Percentiles rank a stretch among this genome's conserved stretches.
Evolutionary conservation across 2,888 invertebrate species (phyloP).

Genomic region (Mesopsocus fuscifrons): DNA sequence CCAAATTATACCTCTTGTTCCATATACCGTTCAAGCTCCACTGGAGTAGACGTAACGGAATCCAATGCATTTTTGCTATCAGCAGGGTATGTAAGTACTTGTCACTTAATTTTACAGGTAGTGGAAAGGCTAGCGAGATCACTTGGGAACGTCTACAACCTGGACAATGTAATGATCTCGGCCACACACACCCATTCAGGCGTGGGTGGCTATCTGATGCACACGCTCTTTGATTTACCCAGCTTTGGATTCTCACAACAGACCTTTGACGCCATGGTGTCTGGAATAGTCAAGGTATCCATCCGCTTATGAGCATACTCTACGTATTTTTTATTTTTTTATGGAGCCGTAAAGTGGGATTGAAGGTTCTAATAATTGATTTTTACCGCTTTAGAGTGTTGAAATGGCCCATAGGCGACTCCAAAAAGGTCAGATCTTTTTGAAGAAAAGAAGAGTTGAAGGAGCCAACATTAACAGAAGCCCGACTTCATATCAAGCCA

Average conservation of each 20-base stretch:
- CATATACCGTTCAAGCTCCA: too few relatives aligned
- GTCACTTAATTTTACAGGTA: too few relatives aligned
- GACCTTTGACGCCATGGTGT: conserved; percentile 43
- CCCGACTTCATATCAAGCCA: conserved; percentile 63
- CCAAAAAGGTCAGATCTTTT: conserved; percentile 46
- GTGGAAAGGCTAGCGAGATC: conserved; percentile 42
- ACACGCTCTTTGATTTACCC: conserved; percentile 73
- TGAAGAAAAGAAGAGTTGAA: conserved; percentile 45
- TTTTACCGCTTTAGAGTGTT: conserved; percentile 44
- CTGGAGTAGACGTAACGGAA: too few relatives aligned
- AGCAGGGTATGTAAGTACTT: too few relatives aligned
- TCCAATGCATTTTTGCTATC: too few relatives aligned
- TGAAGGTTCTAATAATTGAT: neutral
- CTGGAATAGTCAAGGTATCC: conserved; percentile 36
- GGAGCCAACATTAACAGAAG: conserved; percentile 81
- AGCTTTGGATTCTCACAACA: conserved; percentile 59
- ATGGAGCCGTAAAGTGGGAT: too few relatives aligned
- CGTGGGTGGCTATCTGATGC: conserved; percentile 76
- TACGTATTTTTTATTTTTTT: too few relatives aligned
- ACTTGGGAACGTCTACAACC: conserved; percentile 48
- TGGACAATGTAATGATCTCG: conserved; percentile 69
- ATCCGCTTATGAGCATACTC: too few relatives aligned
- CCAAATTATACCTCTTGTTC: too few relatives aligned
- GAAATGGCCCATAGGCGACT: conserved; percentile 53
- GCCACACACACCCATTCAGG: conserved; percentile 83